Base-by-base conservation (phyloP, 2,797 vertebrate genomes). In the Limosa lapponica region DNA sequence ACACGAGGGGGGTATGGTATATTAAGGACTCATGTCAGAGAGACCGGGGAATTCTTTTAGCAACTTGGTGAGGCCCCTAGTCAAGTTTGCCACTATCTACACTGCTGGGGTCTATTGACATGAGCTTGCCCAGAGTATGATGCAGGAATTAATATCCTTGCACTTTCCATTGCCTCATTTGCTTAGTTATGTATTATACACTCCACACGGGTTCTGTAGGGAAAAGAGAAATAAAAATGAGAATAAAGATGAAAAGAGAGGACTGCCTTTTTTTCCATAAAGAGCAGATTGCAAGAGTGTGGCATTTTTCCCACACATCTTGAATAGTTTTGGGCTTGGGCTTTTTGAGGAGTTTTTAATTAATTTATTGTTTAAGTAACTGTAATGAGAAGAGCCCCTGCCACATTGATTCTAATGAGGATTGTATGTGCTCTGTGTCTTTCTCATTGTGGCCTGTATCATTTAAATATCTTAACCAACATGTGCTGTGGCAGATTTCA, bases 281-380 rank as follows among this genome's bases (percentile, higher is more conserved):
- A 82, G 36, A 96, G 91, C 94, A 96, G 91, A 95, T 97, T 97
- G 96, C 67, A 64, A 54, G 83, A 77, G 23, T 84, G n/a, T 96
- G 94, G 94, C 95, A 89, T 93, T 87, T 95, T 97, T 87, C 96
- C 96, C 91, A 87, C 91, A 95, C 87, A 95, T 96, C 78, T 96
- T 96, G 94, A 94, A 93, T 80, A 94, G 90, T 87, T 94, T 91
- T 44, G 8, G 81, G 22, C 77, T 84, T 91, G 67, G 52, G 66
- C 61, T 95, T 94, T 95, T 85, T 74, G 71, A 89, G 70, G 58
- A 92, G 66, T 92, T 95, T 97, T 94, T 87, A 96, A 95, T 96
- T 94, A 96, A 96, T 96, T 93, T 96, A 93, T 93, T 96, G 88
- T 96, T 95, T 94, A 95, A 95, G 65, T 96, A 95, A 90, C 74